These are phyloP conservation scores for Drosophila differens DNA, from an alignment of 2,888 invertebrate species.

Conservation along the genomic window DNA sequence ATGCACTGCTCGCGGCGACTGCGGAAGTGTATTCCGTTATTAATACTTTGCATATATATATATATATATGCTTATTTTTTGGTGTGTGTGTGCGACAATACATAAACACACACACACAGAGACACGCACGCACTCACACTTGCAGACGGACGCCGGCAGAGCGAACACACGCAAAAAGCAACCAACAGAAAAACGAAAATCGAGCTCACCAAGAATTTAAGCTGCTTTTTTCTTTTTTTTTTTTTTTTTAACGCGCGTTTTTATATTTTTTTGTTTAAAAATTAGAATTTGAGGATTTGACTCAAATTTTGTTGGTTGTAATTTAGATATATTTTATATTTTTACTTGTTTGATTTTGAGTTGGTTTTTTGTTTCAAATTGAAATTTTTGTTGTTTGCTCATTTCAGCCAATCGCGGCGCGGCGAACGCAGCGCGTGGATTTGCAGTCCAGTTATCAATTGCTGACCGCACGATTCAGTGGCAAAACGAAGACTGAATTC, in stretches of 20 bases:
- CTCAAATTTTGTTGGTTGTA: not conserved
- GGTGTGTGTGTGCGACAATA: conserved; percentile 6
- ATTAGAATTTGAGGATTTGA: conserved; percentile 3
- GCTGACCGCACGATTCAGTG: conserved; percentile 79
- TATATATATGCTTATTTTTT: not conserved
- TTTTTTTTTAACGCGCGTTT: not conserved
- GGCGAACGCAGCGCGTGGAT: conserved; percentile 61
- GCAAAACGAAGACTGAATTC: conserved; percentile 80
- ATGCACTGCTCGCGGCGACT: conserved; percentile 25
- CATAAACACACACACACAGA: conserved; percentile 30
- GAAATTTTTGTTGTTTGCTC: conserved; percentile 36
- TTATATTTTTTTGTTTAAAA: not conserved
- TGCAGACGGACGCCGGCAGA: conserved; percentile 33
- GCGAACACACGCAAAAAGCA: conserved; percentile 24
- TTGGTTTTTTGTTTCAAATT: conserved; percentile 25
- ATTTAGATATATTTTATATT: not conserved
- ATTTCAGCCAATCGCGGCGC: conserved; percentile 68
- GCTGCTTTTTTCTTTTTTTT: not conserved
- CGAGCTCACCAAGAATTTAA: conserved; percentile 61
- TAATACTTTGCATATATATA: conserved; percentile 1
- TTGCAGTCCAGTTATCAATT: conserved; percentile 54
- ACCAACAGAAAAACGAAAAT: conserved; percentile 50
- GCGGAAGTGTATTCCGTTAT: conserved; percentile 74
- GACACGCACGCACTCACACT: conserved; percentile 16
- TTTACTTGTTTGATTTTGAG: conserved; percentile 9